phyloP scores from a whole-genome alignment of 2,797 vertebrate species.

The Sebastes melanostomus region DNA sequence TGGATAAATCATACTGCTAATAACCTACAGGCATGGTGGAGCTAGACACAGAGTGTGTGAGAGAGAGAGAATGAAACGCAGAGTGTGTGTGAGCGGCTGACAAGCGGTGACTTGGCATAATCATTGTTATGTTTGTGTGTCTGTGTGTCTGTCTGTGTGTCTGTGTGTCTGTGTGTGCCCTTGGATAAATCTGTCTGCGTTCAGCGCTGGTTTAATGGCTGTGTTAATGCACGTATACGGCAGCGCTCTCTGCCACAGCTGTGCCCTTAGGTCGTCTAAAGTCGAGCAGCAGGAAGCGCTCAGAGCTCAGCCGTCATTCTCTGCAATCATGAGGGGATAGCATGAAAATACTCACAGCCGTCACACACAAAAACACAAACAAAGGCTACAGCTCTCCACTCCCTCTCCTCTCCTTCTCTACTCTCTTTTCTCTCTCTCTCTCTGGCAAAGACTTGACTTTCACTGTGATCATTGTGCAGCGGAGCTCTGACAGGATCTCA shows the following conservation, averaged over 20 bases:
- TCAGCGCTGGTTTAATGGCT: slow-evolving; percentile 45
- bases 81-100: slow-evolving; percentile 20
- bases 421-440: not conserved
- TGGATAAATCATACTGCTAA: slow-evolving; percentile 69
- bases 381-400: slow-evolving; percentile 37
- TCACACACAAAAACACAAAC: slow-evolving; percentile 51
- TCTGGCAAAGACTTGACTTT: slow-evolving; percentile 44
- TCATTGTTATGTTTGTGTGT: slow-evolving; percentile 34
- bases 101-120: slow-evolving; percentile 64
- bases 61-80: not conserved
- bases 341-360: slow-evolving; percentile 48
- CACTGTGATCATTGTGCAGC: slow-evolving; percentile 60
- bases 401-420: not conserved
- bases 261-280: slow-evolving; percentile 53
- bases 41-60: slow-evolving; percentile 21
- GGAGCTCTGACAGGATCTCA: slow-evolving; percentile 63
- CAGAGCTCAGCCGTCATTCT: slow-evolving; percentile 50
- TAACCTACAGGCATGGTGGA: slow-evolving; percentile 59
- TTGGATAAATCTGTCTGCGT: slow-evolving; percentile 47
- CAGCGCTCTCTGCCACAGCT: slow-evolving; percentile 38
- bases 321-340: slow-evolving; percentile 50
- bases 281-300: slow-evolving; percentile 41
- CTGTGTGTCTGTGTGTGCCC: slow-evolving; percentile 16
- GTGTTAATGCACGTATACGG: slow-evolving; percentile 43
- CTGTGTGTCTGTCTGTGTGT: slow-evolving; percentile 11